Conservation (phyloP, 2,888 invertebrate species). For the Sinodicranocentrus sp. region DNA sequence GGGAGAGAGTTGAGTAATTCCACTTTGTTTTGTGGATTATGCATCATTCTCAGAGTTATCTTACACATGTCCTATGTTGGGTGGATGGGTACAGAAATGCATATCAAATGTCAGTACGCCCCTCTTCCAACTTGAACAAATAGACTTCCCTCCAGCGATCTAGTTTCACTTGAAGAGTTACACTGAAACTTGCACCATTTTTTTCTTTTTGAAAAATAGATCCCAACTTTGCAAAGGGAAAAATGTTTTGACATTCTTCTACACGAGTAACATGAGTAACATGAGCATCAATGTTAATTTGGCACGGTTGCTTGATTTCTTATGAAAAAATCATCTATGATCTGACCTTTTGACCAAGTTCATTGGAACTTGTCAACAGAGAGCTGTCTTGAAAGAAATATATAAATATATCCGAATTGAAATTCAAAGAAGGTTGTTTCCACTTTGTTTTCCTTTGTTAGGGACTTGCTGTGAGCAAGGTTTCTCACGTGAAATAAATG, state of each 20-base stretch:
- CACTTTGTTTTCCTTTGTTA: background rate
- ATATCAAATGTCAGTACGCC: conserved; percentile 45
- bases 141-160: conserved; percentile 41
- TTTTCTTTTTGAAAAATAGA: background rate
- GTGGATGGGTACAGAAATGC: too few species aligned
- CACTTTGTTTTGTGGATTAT: too few species aligned
- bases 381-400: too few species aligned
- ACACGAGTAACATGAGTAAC: background rate
- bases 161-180: background rate
- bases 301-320: background rate
- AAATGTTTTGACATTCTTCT: too few species aligned
- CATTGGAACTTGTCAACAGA: conserved; percentile 49
- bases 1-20: background rate
- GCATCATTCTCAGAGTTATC: too few species aligned
- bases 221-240: too few species aligned
- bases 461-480: background rate
- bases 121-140: conserved; percentile 44
- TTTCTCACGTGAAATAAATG: background rate
- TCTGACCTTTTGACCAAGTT: conserved; percentile 51
- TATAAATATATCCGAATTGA: too few species aligned
- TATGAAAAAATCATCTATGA: background rate
- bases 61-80: too few species aligned
- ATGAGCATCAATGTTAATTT: background rate
- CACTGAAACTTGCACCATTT: background rate
- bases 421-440: too few species aligned